Percentiles rank a stretch among this genome's conserved stretches.
Evolutionary conservation across 1,140 invertebrate species (phyloP).

Genomic region (Listronotus oregonensis): DNA sequence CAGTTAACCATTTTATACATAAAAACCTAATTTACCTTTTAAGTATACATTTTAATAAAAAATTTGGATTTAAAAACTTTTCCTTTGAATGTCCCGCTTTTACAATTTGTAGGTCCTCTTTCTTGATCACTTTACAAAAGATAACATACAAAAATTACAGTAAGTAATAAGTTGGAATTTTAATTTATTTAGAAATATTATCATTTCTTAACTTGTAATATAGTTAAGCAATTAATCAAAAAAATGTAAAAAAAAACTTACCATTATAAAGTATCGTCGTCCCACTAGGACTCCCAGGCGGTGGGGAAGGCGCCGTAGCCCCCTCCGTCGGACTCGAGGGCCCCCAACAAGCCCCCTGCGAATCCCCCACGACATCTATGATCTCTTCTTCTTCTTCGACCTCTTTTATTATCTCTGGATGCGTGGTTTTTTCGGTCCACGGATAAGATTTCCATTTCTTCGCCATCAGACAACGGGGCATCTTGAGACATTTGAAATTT

Average conservation of each 20-base stretch:
- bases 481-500: conserved; percentile 56
- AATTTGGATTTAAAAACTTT: too few species aligned
- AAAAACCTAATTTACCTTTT: too few species aligned
- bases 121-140: too few species aligned
- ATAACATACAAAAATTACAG: too few species aligned
- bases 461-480: conserved; percentile 87
- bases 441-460: conserved; percentile 89
- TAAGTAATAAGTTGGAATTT: too few species aligned
- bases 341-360: conserved; percentile 66
- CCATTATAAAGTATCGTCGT: conserved; percentile 68
- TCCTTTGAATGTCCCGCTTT: too few species aligned
- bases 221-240: background rate
- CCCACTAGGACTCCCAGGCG: conserved; percentile 65
- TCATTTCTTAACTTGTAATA: too few species aligned
- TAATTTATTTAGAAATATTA: too few species aligned
- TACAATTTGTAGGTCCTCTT: too few species aligned
- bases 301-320: conserved; percentile 73
- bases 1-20: too few species aligned
- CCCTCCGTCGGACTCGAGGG: conserved; percentile 74
- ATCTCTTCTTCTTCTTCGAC: conserved; percentile 75
- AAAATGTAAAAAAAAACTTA: conserved; percentile 53
- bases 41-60: too few species aligned
- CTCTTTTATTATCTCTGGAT: conserved; percentile 5
- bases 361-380: conserved; percentile 78
- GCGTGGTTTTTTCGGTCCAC: conserved; percentile 61